Percentiles rank a stretch among this genome's conserved stretches.
Evolutionary conservation across 2,113 vertebrate species (phyloP).

Genomic region (Zosterops pallidus): DNA sequence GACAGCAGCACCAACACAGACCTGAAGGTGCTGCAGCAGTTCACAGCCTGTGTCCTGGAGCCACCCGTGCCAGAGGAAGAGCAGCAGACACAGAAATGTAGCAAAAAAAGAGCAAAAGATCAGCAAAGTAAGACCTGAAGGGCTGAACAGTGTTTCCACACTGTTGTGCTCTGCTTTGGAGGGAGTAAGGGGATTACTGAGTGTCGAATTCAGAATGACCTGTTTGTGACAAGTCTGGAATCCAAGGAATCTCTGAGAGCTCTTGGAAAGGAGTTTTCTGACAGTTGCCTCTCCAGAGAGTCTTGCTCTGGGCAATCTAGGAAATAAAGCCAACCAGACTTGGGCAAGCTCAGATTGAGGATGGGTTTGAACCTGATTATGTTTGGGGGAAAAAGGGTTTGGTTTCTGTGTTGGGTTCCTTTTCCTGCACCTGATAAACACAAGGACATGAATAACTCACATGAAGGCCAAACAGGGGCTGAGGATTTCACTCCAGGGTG

Average conservation of each 20-base stretch:
- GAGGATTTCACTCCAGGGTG: background rate
- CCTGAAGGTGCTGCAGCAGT: slow-evolving; percentile 79
- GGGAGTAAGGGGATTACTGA: fast-evolving
- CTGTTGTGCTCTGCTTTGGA: background rate
- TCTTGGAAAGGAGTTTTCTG: background rate
- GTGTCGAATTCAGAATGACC: background rate
- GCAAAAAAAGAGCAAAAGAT: slow-evolving; percentile 74
- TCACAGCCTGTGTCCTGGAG: slow-evolving; percentile 79
- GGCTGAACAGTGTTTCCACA: fast-evolving
- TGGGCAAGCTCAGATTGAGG: background rate
- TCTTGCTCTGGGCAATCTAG: background rate
- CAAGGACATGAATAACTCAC: background rate
- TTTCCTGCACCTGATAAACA: background rate
- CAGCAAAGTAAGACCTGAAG: slow-evolving; percentile 80
- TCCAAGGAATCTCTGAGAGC: background rate
- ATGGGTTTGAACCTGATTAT: background rate
- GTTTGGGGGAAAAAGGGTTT: background rate
- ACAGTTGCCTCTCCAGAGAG: background rate
- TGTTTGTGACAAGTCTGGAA: background rate
- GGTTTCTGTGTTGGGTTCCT: background rate
- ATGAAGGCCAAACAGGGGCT: background rate
- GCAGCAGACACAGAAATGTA: slow-evolving; percentile 73
- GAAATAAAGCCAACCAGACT: background rate
- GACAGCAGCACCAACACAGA: background rate
- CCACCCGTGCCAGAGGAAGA: slow-evolving; percentile 69